Evolutionary conservation across 2,888 invertebrate genomes (phyloP).

Genomic region (Theretra japonica): DNA sequence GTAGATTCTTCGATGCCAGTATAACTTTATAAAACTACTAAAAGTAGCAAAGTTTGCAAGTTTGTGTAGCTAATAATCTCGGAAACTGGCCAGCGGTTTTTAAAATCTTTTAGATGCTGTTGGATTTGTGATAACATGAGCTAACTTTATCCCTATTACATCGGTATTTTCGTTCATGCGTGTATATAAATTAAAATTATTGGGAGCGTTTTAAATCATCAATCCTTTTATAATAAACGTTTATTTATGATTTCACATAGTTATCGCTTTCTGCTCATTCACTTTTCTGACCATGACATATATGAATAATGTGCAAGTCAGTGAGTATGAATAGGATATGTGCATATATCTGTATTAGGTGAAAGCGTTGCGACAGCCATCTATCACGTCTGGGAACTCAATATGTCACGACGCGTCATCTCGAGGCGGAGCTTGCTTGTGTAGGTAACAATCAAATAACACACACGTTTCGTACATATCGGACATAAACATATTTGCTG

Average conservation of each 20-base stretch:
- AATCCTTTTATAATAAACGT: background rate
- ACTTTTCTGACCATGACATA: no score
- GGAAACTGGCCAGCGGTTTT: constrained; percentile 24
- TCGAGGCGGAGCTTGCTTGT: background rate
- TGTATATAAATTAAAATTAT: background rate
- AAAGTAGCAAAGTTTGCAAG: constrained; percentile 18
- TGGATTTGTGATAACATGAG: constrained; percentile 1
- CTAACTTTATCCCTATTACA: background rate
- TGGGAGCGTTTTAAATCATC: background rate
- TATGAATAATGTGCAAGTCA: constrained; percentile 10
- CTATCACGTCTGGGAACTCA: constrained; percentile 16
- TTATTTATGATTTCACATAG: no score
- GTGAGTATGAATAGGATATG: constrained; percentile 9
- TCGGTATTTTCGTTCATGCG: background rate
- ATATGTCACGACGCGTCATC: constrained; percentile 14
- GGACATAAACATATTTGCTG: no score
- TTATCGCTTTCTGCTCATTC: no score
- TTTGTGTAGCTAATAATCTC: constrained; percentile 25
- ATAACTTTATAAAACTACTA: constrained; percentile 25
- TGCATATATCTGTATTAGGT: constrained; percentile 19
- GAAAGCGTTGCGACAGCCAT: constrained; percentile 20
- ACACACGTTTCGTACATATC: no score
- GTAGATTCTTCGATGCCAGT: constrained; percentile 10
- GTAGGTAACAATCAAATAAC: background rate
- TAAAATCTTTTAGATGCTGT: constrained; percentile 7